Conservation (phyloP, 2,113 vertebrate species). For the Gambusia holbrooki region DNA sequence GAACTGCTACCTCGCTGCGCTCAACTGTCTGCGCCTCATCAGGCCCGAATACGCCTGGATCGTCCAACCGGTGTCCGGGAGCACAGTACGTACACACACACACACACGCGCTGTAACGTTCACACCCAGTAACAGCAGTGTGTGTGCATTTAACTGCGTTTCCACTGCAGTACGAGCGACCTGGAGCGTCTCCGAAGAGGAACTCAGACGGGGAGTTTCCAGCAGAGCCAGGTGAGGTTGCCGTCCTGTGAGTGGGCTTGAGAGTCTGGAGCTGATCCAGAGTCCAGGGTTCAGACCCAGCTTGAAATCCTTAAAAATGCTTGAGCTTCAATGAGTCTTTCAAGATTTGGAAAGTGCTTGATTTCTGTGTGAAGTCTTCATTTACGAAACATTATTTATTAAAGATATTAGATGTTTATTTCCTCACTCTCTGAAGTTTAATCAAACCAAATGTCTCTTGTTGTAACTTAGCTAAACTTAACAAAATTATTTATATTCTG, state of each 20-base stretch:
- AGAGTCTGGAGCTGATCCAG: background rate
- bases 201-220: conserved; percentile 90
- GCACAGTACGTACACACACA: conserved; percentile 76
- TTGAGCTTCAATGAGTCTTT: no score
- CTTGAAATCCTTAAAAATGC: no score
- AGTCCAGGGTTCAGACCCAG: no score
- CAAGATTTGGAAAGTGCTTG: no score
- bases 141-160: background rate
- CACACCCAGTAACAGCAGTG: background rate
- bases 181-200: conserved; percentile 91
- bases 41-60: conserved; percentile 96
- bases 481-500: no score
- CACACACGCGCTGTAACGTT: no score
- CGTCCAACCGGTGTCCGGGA: conserved; percentile 87
- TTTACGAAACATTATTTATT: no score
- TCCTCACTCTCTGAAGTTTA: no score
- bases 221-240: conserved; percentile 81
- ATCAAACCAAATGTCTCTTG: no score
- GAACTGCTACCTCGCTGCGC: conserved; percentile 90
- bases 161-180: conserved; percentile 87
- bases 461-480: no score
- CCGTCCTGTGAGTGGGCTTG: background rate
- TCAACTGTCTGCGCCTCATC: conserved; percentile 93
- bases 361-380: no score
- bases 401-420: no score